Evolutionary conservation across 1,140 invertebrate genomes (phyloP), one percentile per base, ranked within the genome.

Genomic region (Ostrea edulis): DNA sequence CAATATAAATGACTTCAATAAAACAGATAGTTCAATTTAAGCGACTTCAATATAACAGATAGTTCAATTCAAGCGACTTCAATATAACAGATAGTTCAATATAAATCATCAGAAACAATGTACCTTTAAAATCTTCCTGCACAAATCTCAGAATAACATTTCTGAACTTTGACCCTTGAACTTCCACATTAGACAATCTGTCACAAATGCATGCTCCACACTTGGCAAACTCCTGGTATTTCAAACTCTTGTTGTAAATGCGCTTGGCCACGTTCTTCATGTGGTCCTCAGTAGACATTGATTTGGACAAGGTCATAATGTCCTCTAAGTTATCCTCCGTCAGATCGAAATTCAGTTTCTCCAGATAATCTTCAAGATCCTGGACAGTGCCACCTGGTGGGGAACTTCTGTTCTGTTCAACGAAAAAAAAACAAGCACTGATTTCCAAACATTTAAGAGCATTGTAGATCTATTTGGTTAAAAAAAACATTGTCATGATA

Each of bases 121-220:
- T 89, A 93, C 91, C 91, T 91, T 90, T 92, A 84, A 91, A 93
- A 89, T 91, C 91, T 20, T 82, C 65, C 68, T 93, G 92, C 22
- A 93, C 89, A 12, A 92, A 68, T 25, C 68, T 77, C 8, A 93
- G 82, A 20, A 93, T 62, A 68, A 87, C 85, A 81, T 85, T 90
- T 55, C 92, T 89, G 86, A 92, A 92, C 55, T 90, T 90, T 2
- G 86, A 51, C 20, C 87, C 89, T 8, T 90, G 88, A n/a, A 82
- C 86, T 77, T 91, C 90, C n/a, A 92, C 86, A 86, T 90, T 90
- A 17, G 91, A 68, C 55, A 93, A 82, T 17, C 87, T 77, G 65
- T 93, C 90, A 90, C 91, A 91, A 17, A 93, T 87, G 14, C 84
- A 84, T 2, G 91, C 90, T 4, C 90, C 90, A 54, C 55, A 83